Conservation (phyloP, 2,113 vertebrate species). For the Sorex araneus region DNA sequence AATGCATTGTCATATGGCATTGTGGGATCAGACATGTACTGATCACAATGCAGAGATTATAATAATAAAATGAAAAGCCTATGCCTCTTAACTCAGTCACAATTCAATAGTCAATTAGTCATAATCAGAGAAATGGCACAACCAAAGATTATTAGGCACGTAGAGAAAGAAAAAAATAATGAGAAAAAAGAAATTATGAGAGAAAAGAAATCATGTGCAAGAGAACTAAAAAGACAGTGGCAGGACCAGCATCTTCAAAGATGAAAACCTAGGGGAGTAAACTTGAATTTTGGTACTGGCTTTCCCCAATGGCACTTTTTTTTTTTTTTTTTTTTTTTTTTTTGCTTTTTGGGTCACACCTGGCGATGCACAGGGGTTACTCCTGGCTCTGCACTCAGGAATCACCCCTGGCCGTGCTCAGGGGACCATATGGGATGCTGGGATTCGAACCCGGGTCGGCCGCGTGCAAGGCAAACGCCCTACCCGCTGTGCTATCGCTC, state of each 20-base stretch:
- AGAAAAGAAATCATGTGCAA: no score
- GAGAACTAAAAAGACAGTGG: constrained; percentile 40
- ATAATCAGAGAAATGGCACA: background rate
- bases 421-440: no score
- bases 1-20: background rate
- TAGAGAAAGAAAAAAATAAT: background rate
- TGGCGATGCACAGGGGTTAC: no score
- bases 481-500: no score
- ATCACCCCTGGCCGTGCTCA: no score
- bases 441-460: no score
- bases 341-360: no score
- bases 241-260: constrained; percentile 6
- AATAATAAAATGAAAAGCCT: constrained; percentile 33
- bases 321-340: no score
- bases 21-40: background rate
- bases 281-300: constrained; percentile 26
- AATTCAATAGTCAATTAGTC: background rate
- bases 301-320: background rate
- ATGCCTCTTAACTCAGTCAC: background rate
- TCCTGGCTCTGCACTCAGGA: no score
- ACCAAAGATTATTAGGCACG: constrained; percentile 15
- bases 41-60: background rate
- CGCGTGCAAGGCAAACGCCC: no score
- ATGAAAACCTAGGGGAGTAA: background rate
- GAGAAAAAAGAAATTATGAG: no score